Evolutionary conservation across 2,113 vertebrate species (phyloP), one percentile per base, ranked within the genome.

Genomic region (Empidonax traillii): DNA sequence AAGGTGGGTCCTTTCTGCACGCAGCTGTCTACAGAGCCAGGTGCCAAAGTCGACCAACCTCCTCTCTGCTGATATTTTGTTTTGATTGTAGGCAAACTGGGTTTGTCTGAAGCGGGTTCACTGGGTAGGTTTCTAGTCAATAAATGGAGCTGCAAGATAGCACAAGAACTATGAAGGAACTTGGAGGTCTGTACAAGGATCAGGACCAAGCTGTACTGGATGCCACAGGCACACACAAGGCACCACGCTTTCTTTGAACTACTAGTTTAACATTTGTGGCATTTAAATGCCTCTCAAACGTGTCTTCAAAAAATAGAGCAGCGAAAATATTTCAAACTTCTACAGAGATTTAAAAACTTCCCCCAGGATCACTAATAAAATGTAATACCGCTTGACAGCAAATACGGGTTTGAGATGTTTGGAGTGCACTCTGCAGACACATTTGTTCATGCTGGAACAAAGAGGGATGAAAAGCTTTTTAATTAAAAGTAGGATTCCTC

Each of bases 401-500:
- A 74, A 79, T 21, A 51, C 5, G 33, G 9, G 12, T 84, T 39
- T 49, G 90, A 94, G 53, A 19, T 79, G 31, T 66, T 91, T 63
- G 86, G 47, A 84, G 66, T 52, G n/a, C 12, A 9, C 27, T 93
- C 52, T 80, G 78, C 52, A 88, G 37, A 61, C 46, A 67, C 13
- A 49, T 53, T 88, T 84, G 37, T 63, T 92, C 18, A 0, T 71
- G 94, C 74, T 86, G 61, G 72, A 93, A 81, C 83, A 89, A 89
- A 86, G 61, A n/a, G 4, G 1, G 30, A 35, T 93, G 75, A 93
- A 90, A 77, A 92, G 52, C 68, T 81, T 95, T 76, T 81, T 47
- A 90, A 93, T 90, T 92, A 92, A 62, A 56, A 55, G 31, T 83
- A 65, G 31, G 10, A 68, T 74, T 93, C 41, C 35, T 91, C 13